Conservation (phyloP, 2,113 vertebrate genomes). For the Podarcis raffonei region DNA sequence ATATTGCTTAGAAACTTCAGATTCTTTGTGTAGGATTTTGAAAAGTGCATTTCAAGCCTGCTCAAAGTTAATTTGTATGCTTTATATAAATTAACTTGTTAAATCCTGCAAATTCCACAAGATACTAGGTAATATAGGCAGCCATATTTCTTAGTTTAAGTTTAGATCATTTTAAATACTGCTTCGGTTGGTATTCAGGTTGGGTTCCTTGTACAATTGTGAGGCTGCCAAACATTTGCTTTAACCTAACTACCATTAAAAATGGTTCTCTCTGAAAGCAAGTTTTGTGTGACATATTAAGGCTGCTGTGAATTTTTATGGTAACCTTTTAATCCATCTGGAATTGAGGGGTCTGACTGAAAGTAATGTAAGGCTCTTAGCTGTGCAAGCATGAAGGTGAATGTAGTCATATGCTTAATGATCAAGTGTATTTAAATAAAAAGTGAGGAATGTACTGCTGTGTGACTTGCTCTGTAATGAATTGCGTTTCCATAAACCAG, state of each 20-base stretch:
- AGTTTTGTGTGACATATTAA: background rate
- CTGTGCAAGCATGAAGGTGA: background rate
- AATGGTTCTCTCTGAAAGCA: background rate
- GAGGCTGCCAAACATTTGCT: background rate
- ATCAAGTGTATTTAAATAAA: slow-evolving; percentile 14
- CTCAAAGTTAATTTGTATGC: background rate
- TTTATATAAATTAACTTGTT: background rate
- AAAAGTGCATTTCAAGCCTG: background rate
- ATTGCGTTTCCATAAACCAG: slow-evolving; percentile 44
- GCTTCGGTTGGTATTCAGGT: background rate
- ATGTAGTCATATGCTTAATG: background rate
- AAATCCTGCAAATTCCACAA: background rate
- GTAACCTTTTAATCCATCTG: background rate
- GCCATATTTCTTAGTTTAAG: background rate
- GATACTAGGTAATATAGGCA: background rate
- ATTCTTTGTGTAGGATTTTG: background rate
- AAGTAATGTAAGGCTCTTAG: slow-evolving; percentile 9
- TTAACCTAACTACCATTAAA: background rate
- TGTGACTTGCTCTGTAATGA: slow-evolving; percentile 23
- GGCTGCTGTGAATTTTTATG: background rate
- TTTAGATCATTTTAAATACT: slow-evolving; percentile 1
- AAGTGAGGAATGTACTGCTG: slow-evolving; percentile 23
- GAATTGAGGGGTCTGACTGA: slow-evolving; percentile 1
- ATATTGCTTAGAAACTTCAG: background rate
- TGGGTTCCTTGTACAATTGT: background rate